Evolutionary conservation across 2,888 invertebrate species (phyloP), one percentile per base, ranked within the genome.

Genomic region (Alentia gelatinosa): DNA sequence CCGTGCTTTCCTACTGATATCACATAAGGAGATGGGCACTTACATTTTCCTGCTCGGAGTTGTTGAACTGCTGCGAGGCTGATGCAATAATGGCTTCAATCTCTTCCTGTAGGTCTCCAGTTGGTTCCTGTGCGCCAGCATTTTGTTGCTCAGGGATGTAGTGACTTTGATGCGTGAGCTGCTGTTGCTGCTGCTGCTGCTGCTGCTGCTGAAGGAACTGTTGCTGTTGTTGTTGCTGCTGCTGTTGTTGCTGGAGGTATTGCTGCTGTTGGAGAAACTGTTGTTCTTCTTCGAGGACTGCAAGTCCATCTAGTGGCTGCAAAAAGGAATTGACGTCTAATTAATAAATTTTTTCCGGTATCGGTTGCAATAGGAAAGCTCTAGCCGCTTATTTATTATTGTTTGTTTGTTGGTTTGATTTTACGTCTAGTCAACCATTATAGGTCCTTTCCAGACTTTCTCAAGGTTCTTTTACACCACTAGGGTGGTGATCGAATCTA

Each of bases 81-180:
- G 42, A 47, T 15, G 86, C 86, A 47, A 86, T 86, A 30, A 86
- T 86, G 86, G 86, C 86, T 86, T 86, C 86, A 12, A 86, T 86
- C 30, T 86, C 86, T 23, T 86, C 86, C 30, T 86, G 86, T 4
- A 86, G 86, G 86, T 50, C 30, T 39, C 39, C 37, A 1, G 30
- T 30, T 75, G 79, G 79, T 12, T 23, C 9, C 56, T 56, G 56
- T n/a, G n/a, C n/a, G n/a, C n/a, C n/a, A n/a, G n/a, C n/a, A n/a
- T n/a, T n/a, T n/a, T n/a, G n/a, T n/a, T n/a, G n/a, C n/a, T n/a
- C n/a, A n/a, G n/a, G n/a, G n/a, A n/a, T n/a, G n/a, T n/a, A n/a
- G n/a, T n/a, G n/a, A n/a, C n/a, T n/a, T n/a, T n/a, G n/a, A n/a
- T 74, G 75, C 7, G 84, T 84, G 23, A 37, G 84, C 39, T 84